A percentile compares a stretch with the other conserved stretches of the same genome.
These are phyloP conservation scores for Gasterosteus aculeatus DNA, from an alignment of 2,113 vertebrate genomes.

Conservation along the genomic window DNA sequence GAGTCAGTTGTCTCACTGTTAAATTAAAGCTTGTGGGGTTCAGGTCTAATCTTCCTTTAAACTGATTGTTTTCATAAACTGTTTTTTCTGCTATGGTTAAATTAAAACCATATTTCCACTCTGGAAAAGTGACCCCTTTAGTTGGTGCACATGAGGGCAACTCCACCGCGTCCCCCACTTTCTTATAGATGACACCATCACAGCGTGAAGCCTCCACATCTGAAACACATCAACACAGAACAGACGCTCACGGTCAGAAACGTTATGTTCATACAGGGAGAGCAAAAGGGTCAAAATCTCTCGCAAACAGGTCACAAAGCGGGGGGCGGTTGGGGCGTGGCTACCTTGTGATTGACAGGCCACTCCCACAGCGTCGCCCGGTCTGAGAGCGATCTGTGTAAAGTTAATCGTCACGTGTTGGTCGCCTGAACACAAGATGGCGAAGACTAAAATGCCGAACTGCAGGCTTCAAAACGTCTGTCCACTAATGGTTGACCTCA, in stretches of 20 bases:
- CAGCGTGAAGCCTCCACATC: conserved; percentile 28
- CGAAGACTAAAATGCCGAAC: background rate
- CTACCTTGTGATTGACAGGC: too few relatives aligned
- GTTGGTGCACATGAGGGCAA: conserved; percentile 2
- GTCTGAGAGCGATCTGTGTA: too few relatives aligned
- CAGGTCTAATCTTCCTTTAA: background rate
- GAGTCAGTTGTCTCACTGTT: conserved; percentile 37
- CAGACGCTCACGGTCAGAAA: background rate
- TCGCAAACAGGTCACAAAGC: too few relatives aligned
- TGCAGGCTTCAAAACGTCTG: background rate
- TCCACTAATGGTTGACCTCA: background rate
- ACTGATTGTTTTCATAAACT: accelerated
- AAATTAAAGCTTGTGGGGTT: conserved; percentile 27
- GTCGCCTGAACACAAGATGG: background rate
- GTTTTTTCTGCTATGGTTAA: too few relatives aligned
- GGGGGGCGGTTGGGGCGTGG: too few relatives aligned
- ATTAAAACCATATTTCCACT: conserved; percentile 10
- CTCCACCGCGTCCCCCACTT: conserved; percentile 58
- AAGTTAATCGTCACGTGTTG: too few relatives aligned
- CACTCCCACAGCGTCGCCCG: too few relatives aligned
- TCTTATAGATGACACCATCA: conserved; percentile 9
- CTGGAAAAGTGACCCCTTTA: accelerated
- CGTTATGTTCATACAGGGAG: background rate
- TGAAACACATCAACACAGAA: conserved; percentile 38
- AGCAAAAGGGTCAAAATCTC: background rate